These are phyloP conservation scores for Tetrao urogallus DNA, from an alignment of 2,113 vertebrate genomes.

Conservation along the genomic window DNA sequence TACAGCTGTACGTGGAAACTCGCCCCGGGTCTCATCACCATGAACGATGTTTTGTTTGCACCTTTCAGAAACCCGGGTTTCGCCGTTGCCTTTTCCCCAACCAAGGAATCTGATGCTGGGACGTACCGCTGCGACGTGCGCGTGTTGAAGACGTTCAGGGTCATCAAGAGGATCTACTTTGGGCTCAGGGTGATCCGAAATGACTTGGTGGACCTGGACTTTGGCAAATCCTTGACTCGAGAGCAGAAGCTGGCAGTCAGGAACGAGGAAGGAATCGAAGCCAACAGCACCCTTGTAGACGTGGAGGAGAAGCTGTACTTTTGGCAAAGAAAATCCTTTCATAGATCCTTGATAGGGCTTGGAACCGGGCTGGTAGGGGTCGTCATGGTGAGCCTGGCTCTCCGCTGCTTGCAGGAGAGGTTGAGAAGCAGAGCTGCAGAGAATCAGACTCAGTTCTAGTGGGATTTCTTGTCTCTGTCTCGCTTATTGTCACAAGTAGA, in stretches of 20 bases:
- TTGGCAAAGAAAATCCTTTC: background rate
- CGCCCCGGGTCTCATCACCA: constrained; percentile 85
- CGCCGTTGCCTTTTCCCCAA: constrained; percentile 69
- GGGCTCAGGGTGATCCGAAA: constrained; percentile 82
- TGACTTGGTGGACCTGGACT: constrained; percentile 78
- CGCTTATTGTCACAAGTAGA: background rate
- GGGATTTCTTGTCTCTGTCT: background rate
- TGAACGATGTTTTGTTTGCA: constrained; percentile 77
- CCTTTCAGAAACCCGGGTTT: constrained; percentile 44
- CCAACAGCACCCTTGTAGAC: background rate
- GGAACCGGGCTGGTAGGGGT: background rate
- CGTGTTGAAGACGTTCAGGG: constrained; percentile 40
- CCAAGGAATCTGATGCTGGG: constrained; percentile 81
- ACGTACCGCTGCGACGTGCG: constrained; percentile 90
- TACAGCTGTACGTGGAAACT: constrained; percentile 84
- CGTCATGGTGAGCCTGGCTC: background rate
- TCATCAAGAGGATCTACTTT: constrained; percentile 85
- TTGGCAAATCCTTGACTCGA: constrained; percentile 61
- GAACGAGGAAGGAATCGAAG: background rate
- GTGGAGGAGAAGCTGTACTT: background rate
- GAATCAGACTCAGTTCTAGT: background rate
- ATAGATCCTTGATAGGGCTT: background rate
- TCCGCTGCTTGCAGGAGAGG: background rate
- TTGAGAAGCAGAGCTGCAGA: background rate
- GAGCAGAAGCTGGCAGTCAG: constrained; percentile 53